These are phyloP conservation scores for Octopus bimaculoides DNA, from an alignment of 1,140 invertebrate genomes.

Conservation along the genomic window DNA sequence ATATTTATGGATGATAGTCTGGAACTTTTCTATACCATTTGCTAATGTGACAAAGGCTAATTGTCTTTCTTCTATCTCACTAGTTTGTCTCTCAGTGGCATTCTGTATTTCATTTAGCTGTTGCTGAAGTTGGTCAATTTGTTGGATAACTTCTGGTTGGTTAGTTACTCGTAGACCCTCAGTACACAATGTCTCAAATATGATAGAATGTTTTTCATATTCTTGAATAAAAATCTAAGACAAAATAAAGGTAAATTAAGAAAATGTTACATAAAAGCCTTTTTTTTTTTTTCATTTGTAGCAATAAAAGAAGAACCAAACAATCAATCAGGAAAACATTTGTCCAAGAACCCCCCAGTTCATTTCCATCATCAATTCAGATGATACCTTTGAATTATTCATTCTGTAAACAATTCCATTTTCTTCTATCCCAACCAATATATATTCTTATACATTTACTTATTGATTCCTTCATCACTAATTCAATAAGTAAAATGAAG, in stretches of 20 bases:
- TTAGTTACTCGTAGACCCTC: conserved; percentile 59
- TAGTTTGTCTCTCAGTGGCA: conserved; percentile 43
- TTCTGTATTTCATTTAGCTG: conserved; percentile 46
- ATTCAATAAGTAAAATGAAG: no score
- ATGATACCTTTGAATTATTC: no score
- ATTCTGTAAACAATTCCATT: no score
- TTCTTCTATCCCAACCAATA: no score
- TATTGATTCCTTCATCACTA: no score
- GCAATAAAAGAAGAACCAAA: no score
- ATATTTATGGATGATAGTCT: conserved; percentile 46
- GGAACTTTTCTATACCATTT: conserved; percentile 40
- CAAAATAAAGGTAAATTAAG: not conserved
- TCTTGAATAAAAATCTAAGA: conserved; percentile 66
- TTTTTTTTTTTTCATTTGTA: no score
- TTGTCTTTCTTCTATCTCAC: conserved; percentile 45
- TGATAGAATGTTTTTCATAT: conserved; percentile 70
- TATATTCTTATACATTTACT: no score
- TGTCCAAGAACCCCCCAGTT: no score
- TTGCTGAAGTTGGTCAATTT: conserved; percentile 58
- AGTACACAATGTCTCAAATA: conserved; percentile 51
- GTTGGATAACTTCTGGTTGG: conserved; percentile 57
- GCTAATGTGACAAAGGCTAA: conserved; percentile 44
- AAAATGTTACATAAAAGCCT: no score
- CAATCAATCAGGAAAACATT: no score
- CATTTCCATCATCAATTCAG: no score